Evolutionary conservation across 2,888 invertebrate species (phyloP).

Genomic region (Cyclophora punctaria): DNA sequence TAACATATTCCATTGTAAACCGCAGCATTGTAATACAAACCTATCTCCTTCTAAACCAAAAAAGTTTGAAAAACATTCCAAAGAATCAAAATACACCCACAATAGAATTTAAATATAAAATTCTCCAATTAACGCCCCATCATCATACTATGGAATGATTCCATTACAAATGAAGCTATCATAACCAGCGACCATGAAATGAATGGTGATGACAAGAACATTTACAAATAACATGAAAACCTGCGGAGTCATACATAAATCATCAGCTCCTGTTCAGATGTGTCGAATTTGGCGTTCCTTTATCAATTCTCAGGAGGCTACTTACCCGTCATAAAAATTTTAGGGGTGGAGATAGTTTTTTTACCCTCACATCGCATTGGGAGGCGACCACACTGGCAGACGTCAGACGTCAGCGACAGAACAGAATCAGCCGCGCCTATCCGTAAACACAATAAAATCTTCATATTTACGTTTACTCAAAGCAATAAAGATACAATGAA

Average conservation of each 20-base stretch:
- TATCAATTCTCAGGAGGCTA: constrained; percentile 46
- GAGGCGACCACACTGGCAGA: constrained; percentile 64
- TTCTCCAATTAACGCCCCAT: neutral
- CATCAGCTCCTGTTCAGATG: constrained; percentile 49
- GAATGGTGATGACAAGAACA: constrained; percentile 60
- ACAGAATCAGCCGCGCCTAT: constrained; percentile 52
- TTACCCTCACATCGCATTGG: constrained; percentile 45
- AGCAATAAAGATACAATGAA: constrained; percentile 67
- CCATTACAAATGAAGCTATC: constrained; percentile 18
- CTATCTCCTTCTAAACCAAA: neutral
- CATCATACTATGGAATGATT: constrained; percentile 2
- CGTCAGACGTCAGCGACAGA: constrained; percentile 10
- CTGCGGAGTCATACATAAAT: constrained; percentile 60
- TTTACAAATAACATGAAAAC: constrained; percentile 41
- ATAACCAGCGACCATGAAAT: constrained; percentile 53
- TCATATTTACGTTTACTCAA: constrained; percentile 64
- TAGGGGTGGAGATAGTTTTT: constrained; percentile 50
- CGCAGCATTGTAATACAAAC: too few species aligned
- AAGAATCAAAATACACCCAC: neutral
- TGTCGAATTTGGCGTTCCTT: constrained; percentile 64
- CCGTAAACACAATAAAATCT: constrained; percentile 69
- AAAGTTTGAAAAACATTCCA: constrained; percentile 7
- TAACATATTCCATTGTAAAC: too few species aligned
- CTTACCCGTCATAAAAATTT: constrained; percentile 49
- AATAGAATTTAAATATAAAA: constrained; percentile 1